Conservation (phyloP, 1,140 invertebrate genomes). For the Apocrypta bakeri region DNA sequence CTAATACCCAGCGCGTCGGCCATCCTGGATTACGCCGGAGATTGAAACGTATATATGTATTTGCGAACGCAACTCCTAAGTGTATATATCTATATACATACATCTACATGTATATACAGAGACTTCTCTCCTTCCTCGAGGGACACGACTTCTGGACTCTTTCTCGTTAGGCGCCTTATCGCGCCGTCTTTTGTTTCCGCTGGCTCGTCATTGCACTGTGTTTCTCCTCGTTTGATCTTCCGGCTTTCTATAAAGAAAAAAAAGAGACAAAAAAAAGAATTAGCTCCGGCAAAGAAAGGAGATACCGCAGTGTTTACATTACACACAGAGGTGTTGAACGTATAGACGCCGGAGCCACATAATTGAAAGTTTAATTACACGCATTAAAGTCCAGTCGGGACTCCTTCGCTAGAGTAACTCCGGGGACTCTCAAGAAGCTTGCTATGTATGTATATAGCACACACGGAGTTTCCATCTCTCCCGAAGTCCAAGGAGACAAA, state of each 20-base stretch:
- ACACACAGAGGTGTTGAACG: too few relatives aligned
- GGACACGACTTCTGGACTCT: conserved; percentile 52
- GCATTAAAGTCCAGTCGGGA: conserved; percentile 35
- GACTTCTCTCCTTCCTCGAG: conserved; percentile 32
- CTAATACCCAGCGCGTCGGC: conserved; percentile 67
- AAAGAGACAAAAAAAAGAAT: not conserved
- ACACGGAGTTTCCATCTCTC: not conserved
- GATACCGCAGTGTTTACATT: too few relatives aligned
- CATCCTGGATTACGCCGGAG: conserved; percentile 66
- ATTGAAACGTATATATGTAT: conserved; percentile 72
- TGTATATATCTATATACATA: not conserved
- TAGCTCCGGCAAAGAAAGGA: too few relatives aligned
- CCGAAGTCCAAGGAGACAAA: conserved; percentile 11
- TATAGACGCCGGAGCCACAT: not conserved
- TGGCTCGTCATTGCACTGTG: not conserved
- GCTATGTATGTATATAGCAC: not conserved
- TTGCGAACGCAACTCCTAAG: conserved; percentile 58
- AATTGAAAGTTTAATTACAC: conserved; percentile 44
- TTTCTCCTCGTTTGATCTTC: conserved; percentile 5
- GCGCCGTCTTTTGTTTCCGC: conserved; percentile 27
- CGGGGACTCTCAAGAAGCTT: conserved; percentile 13
- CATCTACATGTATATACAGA: not conserved
- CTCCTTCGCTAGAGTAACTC: conserved; percentile 16
- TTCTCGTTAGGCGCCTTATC: conserved; percentile 53
- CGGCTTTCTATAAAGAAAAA: not conserved